A percentile compares a stretch with the other conserved stretches of the same genome.
Evolutionary conservation across 2,113 vertebrate species (phyloP).

Genomic region (Petaurus breviceps): DNA sequence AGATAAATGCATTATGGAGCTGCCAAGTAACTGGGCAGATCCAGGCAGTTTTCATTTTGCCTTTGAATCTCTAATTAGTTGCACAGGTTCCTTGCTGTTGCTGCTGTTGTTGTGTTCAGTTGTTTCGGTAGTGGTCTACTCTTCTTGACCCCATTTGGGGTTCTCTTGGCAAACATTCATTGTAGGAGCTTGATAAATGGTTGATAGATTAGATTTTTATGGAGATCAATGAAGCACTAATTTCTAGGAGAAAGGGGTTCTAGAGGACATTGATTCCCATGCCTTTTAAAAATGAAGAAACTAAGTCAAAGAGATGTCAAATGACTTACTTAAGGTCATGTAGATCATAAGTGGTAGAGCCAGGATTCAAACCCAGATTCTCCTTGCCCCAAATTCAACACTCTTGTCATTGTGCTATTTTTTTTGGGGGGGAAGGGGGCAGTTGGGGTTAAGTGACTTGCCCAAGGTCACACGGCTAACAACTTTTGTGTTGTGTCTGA

Average conservation of each 20-base stretch:
- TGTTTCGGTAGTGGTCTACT: too few relatives aligned
- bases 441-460: too few relatives aligned
- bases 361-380: background rate
- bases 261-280: background rate
- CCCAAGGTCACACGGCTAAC: too few relatives aligned
- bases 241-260: background rate
- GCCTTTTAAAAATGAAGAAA: background rate
- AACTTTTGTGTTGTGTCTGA: too few relatives aligned
- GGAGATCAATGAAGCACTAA: background rate
- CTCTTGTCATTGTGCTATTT: background rate
- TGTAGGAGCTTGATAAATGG: background rate
- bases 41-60: background rate
- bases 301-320: background rate
- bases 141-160: background rate
- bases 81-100: background rate
- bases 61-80: background rate
- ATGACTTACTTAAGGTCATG: background rate
- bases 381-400: background rate
- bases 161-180: background rate
- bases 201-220: background rate
- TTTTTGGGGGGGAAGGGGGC: too few relatives aligned
- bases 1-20: background rate
- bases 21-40: background rate
- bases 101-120: too few relatives aligned
- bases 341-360: background rate